Evolutionary conservation across 2,113 vertebrate species (phyloP), one percentile per base, ranked within the genome.

Genomic region (Peromyscus californicus): DNA sequence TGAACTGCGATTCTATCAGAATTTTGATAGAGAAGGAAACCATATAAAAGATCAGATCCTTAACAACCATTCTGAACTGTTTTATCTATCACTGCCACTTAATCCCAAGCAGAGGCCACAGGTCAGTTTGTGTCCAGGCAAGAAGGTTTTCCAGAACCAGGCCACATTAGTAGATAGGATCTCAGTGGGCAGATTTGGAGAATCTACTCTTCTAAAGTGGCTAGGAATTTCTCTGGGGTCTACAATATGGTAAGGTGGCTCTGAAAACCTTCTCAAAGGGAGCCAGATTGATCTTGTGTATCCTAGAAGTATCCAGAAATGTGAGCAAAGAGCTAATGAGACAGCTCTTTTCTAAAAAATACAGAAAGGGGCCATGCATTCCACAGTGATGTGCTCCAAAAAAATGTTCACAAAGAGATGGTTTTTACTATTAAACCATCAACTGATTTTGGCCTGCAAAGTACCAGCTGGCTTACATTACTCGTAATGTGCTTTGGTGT

Each of bases 391-490:
- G 96, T 97, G 93, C 96, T 97, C 91, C 93, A 98, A 95, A 98
- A 98, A 97, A 97, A 97, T 97, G 97, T 98, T 98, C 95, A 97
- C 96, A 95, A 97, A 97, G 96, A 97, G 96, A 97, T 97, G 96
- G 75, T 97, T 97, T 97, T 98, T 97, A 98, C 98, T 98, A 97
- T 98, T 98, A 98, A 98, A 98, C 97, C 97, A 97, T 98, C 96
- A 98, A 97, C 96, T 92, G 90, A 95, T 75, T 96, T 97, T 97
- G 97, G 97, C 96, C 85, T 96, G 95, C 51, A 96, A 95, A 96
- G 76, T 85, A 74, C 93, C 98, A 98, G 98, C 97, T 98, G 98
- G 97, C 91, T 98, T 95, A 31, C 89, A 98, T 98, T 98, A 98
- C 92, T 94, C 84, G 76, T 97, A 97, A 97, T 97, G 95, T 97